These are phyloP conservation scores for Asbolus verrucosus DNA, from an alignment of 1,140 invertebrate genomes.

Conservation along the genomic window DNA sequence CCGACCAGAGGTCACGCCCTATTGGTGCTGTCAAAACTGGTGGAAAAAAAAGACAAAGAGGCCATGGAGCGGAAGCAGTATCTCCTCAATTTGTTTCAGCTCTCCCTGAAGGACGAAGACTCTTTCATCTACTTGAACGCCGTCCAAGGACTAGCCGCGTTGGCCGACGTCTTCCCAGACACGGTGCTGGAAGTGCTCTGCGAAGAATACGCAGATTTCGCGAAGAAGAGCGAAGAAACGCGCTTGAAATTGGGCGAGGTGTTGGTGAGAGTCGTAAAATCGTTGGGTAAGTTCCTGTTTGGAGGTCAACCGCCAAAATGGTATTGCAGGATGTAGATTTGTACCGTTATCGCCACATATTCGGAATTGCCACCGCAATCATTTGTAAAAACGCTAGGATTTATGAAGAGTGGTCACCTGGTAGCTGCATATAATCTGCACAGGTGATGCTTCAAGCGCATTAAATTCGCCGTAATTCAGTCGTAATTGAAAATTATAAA, in stretches of 20 bases:
- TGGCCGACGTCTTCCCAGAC: slow-evolving; percentile 75
- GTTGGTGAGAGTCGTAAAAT: slow-evolving; percentile 78
- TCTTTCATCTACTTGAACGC: slow-evolving; percentile 87
- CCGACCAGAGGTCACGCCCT: slow-evolving; percentile 85
- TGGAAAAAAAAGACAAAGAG: slow-evolving; percentile 75
- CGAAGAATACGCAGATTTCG: slow-evolving; percentile 61
- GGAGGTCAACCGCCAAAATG: not conserved
- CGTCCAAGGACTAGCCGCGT: slow-evolving; percentile 78
- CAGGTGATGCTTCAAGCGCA: no score
- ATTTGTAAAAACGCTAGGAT: no score
- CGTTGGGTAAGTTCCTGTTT: slow-evolving; percentile 72
- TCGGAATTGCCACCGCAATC: not conserved
- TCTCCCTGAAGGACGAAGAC: slow-evolving; percentile 82
- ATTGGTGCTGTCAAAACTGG: slow-evolving; percentile 77
- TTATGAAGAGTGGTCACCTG: no score
- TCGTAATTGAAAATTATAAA: no score
- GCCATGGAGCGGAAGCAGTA: slow-evolving; percentile 74
- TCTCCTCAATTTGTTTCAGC: slow-evolving; percentile 75
- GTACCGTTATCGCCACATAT: slow-evolving; percentile 6
- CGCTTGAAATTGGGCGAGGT: slow-evolving; percentile 87
- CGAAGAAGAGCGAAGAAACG: slow-evolving; percentile 66
- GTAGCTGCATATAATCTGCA: no score
- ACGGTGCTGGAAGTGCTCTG: slow-evolving; percentile 76
- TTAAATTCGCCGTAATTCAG: no score
- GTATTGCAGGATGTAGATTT: not conserved